phyloP scores from a whole-genome alignment of 2,113 vertebrate species.

The Dendropsophus ebraccatus region DNA sequence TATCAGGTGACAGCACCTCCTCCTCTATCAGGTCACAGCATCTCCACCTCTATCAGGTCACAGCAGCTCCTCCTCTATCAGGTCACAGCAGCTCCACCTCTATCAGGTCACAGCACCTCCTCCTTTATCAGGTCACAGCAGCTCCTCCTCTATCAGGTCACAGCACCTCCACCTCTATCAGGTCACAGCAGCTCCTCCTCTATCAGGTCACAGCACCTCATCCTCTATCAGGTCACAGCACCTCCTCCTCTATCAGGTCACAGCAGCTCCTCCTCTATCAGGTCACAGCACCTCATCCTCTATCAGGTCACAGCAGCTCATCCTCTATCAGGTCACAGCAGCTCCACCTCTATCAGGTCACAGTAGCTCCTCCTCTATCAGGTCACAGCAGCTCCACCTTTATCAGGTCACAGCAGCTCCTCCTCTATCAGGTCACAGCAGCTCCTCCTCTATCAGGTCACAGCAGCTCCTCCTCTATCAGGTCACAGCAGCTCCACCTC shows the following conservation, averaged over 20 bases:
- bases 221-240: no score
- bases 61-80: no score
- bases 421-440: no score
- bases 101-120: no score
- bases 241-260: neutral
- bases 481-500: neutral
- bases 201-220: neutral
- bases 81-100: neutral
- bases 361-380: no score
- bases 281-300: no score
- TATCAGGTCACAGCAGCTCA: no score
- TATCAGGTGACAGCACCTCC: no score
- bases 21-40: neutral
- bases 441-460: neutral
- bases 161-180: neutral
- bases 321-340: no score
- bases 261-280: neutral
- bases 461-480: no score
- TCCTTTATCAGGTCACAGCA: neutral
- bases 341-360: neutral
- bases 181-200: neutral
- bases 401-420: neutral
- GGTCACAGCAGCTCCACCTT: neutral
- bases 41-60: neutral
- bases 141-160: neutral